phyloP scores from a whole-genome alignment of 2,888 invertebrate genomes.

The Cephus spinipes region DNA sequence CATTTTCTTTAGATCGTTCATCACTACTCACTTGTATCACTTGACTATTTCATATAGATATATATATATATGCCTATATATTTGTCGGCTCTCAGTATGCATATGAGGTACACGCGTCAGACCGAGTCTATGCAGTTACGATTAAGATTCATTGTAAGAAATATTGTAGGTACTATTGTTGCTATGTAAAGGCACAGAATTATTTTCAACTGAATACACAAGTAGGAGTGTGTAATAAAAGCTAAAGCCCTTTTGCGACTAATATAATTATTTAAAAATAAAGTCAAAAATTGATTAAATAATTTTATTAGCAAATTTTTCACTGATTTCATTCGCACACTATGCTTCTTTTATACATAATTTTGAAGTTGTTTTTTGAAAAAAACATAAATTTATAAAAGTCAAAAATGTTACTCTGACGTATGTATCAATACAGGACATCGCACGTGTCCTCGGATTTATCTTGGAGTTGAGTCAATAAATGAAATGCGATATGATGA shows the following conservation, averaged over 20 bases:
- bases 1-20: not conserved
- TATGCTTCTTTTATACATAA: too few relatives aligned
- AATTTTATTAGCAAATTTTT: not conserved
- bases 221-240: not conserved
- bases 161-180: not conserved
- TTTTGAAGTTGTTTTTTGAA: not conserved
- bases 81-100: not conserved
- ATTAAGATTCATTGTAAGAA: not conserved
- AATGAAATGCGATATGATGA: not conserved
- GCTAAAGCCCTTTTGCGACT: not conserved
- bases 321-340: not conserved
- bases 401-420: not conserved
- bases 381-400: not conserved
- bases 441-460: not conserved
- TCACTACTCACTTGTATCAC: not conserved
- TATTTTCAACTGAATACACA: not conserved
- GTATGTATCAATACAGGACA: not conserved
- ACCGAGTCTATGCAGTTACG: not conserved
- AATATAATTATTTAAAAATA: not conserved
- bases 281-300: not conserved
- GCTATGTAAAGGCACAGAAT: not conserved
- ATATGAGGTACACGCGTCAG: not conserved
- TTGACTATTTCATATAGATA: not conserved
- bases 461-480: not conserved
- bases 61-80: not conserved